Evolutionary conservation across 2,888 invertebrate genomes (phyloP).

Genomic region (Chironomus tentans): DNA sequence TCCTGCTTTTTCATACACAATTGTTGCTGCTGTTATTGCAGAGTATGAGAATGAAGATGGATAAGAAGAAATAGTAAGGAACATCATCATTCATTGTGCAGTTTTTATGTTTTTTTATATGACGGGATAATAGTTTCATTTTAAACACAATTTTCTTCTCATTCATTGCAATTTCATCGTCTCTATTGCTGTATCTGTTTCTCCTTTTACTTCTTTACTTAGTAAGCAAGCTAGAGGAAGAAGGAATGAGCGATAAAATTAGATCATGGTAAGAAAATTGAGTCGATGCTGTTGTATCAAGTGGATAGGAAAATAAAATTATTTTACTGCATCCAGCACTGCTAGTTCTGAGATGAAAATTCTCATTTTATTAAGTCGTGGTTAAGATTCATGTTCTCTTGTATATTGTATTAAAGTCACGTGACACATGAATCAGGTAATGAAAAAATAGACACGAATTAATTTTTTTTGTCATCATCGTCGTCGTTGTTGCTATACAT

Average conservation of each 20-base stretch:
- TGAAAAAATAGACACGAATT: too few species aligned
- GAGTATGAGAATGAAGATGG: neutral
- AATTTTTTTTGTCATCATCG: too few species aligned
- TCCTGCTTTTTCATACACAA: neutral
- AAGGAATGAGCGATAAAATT: neutral
- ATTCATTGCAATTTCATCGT: neutral
- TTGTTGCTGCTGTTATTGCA: neutral
- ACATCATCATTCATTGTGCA: constrained; percentile 21
- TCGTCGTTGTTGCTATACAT: too few species aligned
- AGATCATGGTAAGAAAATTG: neutral
- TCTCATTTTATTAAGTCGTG: too few species aligned
- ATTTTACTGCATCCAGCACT: too few species aligned
- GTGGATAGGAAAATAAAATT: too few species aligned
- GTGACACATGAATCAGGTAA: too few species aligned
- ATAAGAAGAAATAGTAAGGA: neutral
- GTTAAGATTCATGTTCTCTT: too few species aligned
- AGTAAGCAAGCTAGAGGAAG: neutral
- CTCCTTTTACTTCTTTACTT: neutral
- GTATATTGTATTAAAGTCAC: too few species aligned
- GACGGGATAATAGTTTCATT: constrained; percentile 18
- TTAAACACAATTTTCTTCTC: constrained; percentile 19
- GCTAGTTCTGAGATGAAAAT: too few species aligned
- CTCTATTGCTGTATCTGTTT: neutral
- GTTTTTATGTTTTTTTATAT: constrained; percentile 14
- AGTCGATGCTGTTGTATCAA: neutral